These are phyloP conservation scores for Myodes glareolus DNA, from an alignment of 2,113 vertebrate species.

Conservation along the genomic window DNA sequence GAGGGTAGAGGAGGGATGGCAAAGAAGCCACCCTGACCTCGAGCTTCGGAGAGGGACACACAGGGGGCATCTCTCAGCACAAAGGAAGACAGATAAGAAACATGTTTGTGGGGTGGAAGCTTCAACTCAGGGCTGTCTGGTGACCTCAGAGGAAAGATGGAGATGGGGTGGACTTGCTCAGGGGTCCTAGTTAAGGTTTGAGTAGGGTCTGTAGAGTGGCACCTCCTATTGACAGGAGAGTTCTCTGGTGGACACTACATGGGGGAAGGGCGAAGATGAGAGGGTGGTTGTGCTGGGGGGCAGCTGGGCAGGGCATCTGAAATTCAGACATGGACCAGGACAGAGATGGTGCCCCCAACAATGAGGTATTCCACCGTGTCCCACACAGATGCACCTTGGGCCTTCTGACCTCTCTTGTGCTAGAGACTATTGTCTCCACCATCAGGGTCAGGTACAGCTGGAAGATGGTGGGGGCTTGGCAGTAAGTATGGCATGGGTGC, in stretches of 20 bases:
- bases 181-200: not conserved
- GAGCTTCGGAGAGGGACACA: not conserved
- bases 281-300: not conserved
- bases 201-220: not conserved
- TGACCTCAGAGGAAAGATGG: not conserved
- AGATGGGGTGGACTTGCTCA: accelerated
- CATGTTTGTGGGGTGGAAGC: not conserved
- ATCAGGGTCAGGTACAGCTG: not conserved
- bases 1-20: not conserved
- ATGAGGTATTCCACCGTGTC: accelerated
- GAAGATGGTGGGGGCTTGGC: not conserved
- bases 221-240: not conserved
- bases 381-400: not conserved
- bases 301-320: no score
- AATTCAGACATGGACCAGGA: not conserved
- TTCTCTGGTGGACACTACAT: accelerated
- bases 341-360: not conserved
- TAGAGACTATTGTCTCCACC: not conserved
- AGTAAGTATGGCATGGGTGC: no score
- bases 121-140: not conserved
- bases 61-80: accelerated
- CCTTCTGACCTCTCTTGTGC: not conserved
- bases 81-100: not conserved
- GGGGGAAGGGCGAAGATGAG: accelerated
- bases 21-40: no score